These are phyloP conservation scores for Furcula furcula DNA, from an alignment of 2,888 invertebrate species.

Conservation along the genomic window DNA sequence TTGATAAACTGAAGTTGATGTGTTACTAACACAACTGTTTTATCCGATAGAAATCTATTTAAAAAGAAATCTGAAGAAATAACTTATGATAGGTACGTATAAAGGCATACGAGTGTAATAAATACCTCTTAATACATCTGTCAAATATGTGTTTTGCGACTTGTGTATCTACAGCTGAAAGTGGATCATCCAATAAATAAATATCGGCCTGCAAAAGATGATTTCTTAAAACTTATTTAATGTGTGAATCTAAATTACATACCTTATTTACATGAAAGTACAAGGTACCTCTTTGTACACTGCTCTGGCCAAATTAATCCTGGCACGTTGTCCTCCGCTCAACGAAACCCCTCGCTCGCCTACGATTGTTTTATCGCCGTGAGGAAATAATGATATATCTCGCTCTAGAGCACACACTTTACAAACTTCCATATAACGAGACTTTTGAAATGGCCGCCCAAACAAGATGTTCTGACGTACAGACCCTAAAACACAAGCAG, in stretches of 20 bases:
- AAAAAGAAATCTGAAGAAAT: neutral
- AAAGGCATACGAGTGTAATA: neutral
- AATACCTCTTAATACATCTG: conserved; percentile 81
- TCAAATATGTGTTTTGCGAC: conserved; percentile 87
- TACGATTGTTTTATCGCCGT: conserved; percentile 91
- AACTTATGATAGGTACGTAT: neutral
- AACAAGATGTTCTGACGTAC: conserved; percentile 96
- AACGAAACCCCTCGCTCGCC: conserved; percentile 93
- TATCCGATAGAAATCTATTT: conserved; percentile 79
- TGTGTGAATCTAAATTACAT: too few relatives aligned
- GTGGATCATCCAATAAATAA: conserved; percentile 88
- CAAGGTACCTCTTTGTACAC: conserved; percentile 80
- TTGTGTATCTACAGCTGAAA: conserved; percentile 88
- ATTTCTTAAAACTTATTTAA: neutral
- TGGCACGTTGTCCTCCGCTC: conserved; percentile 91
- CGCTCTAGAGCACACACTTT: conserved; percentile 87
- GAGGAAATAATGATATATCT: conserved; percentile 88
- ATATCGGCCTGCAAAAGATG: conserved; percentile 83
- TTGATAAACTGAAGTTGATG: conserved; percentile 92
- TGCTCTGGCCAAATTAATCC: conserved; percentile 84
- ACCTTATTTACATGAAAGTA: neutral
- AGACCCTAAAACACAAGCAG: conserved; percentile 71
- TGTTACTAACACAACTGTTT: conserved; percentile 89
- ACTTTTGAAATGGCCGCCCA: conserved; percentile 85
- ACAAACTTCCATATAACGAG: conserved; percentile 84